These are phyloP conservation scores for Albula goreensis DNA, from an alignment of 2,113 vertebrate species.

Conservation along the genomic window DNA sequence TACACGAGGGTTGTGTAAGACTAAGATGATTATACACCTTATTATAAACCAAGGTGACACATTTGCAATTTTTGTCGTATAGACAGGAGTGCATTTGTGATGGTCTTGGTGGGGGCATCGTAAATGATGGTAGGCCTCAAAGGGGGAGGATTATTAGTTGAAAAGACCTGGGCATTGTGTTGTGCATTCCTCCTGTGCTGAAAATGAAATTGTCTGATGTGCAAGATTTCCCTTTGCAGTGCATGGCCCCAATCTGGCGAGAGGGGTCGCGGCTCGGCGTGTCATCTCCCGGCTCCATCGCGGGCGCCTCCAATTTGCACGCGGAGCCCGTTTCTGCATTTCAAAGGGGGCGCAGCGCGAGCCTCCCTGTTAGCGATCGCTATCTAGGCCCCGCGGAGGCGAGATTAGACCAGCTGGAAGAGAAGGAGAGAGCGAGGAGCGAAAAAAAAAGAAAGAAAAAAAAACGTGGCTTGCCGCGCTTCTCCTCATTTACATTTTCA, in stretches of 20 bases:
- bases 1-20: not conserved
- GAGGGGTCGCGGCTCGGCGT: conserved; percentile 73
- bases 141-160: conserved; percentile 75
- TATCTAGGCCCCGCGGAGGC: conserved; percentile 71
- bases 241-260: conserved; percentile 69
- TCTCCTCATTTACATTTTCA: conserved; percentile 76
- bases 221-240: conserved; percentile 78
- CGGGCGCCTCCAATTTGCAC: conserved; percentile 75
- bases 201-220: conserved; percentile 85
- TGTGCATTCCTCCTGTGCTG: conserved; percentile 73
- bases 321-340: conserved; percentile 76
- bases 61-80: conserved; percentile 24
- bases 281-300: conserved; percentile 75
- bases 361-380: conserved; percentile 77
- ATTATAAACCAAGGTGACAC: conserved; percentile 22
- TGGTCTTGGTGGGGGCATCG: conserved; percentile 27
- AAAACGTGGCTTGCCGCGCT: conserved; percentile 27
- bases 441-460: conserved; percentile 46
- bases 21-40: not conserved
- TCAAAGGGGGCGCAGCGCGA: conserved; percentile 73
- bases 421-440: not conserved
- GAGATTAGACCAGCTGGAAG: conserved; percentile 77
- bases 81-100: conserved; percentile 37
- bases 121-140: conserved; percentile 65
- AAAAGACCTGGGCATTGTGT: conserved; percentile 77